Evolutionary conservation across 1,140 invertebrate genomes (phyloP).

Genomic region (Lepidurus packardi): DNA sequence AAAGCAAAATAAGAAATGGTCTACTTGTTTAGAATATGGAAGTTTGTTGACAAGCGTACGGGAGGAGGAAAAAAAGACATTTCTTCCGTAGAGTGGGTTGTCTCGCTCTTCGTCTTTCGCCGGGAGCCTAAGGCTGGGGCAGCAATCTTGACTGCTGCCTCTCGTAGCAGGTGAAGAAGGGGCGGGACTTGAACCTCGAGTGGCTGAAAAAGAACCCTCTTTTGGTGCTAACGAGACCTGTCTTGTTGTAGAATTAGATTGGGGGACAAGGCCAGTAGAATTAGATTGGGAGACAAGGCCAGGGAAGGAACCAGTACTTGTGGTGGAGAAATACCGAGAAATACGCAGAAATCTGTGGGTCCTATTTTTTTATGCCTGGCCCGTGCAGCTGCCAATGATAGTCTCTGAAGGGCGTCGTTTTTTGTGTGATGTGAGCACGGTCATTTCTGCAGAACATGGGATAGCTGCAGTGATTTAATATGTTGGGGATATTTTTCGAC

Average conservation of each 20-base stretch:
- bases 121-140: neutral
- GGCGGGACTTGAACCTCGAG: neutral
- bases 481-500: no score
- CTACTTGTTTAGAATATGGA: neutral
- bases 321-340: neutral
- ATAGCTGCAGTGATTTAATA: no score
- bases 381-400: neutral
- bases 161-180: neutral
- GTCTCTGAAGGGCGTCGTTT: neutral
- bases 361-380: neutral
- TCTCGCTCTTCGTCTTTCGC: neutral
- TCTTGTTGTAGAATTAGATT: conserved; percentile 4
- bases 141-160: neutral
- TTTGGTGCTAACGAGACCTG: neutral
- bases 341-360: neutral
- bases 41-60: neutral
- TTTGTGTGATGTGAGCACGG: no score
- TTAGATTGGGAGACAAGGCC: neutral
- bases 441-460: no score
- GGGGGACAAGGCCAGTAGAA: neutral
- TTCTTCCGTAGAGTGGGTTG: neutral
- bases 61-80: neutral
- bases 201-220: conserved; percentile 18
- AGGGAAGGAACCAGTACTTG: neutral
- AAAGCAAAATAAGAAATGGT: conserved; percentile 7